A percentile compares a stretch with the other conserved stretches of the same genome.
These are phyloP conservation scores for Lepus oiostolus DNA, from an alignment of 2,797 vertebrate genomes.

Conservation along the genomic window DNA sequence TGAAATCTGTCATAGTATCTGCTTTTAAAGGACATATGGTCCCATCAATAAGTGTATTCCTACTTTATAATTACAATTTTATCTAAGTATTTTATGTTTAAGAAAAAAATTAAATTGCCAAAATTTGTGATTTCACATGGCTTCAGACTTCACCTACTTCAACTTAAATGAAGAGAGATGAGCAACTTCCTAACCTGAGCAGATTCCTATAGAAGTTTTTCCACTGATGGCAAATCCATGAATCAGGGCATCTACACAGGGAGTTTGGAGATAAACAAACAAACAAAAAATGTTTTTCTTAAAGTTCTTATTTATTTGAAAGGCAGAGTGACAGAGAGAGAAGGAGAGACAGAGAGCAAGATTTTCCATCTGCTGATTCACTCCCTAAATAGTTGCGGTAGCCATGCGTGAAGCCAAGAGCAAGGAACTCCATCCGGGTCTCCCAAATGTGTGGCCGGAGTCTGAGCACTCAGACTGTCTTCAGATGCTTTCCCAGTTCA, in stretches of 20 bases:
- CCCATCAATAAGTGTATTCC: not conserved
- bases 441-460: no score
- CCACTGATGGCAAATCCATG: not conserved
- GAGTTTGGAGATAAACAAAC: not conserved
- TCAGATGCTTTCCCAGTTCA: no score
- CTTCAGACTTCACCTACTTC: not conserved
- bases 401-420: no score
- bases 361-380: no score
- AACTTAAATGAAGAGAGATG: not conserved
- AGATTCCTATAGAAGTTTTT: not conserved
- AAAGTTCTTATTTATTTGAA: no score
- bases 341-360: no score
- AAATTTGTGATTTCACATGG: not conserved
- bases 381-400: no score
- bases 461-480: no score
- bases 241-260: not conserved
- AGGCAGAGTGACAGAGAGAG: no score
- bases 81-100: conserved; percentile 7
- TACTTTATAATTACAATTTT: not conserved
- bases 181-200: not conserved
- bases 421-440: no score
- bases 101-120: not conserved
- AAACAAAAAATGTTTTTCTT: not conserved
- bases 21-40: not conserved
- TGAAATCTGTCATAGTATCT: not conserved